A percentile compares a stretch with the other conserved stretches of the same genome.
Conservation (phyloP, 2,797 vertebrate genomes). For the Okamejei kenojei region DNA sequence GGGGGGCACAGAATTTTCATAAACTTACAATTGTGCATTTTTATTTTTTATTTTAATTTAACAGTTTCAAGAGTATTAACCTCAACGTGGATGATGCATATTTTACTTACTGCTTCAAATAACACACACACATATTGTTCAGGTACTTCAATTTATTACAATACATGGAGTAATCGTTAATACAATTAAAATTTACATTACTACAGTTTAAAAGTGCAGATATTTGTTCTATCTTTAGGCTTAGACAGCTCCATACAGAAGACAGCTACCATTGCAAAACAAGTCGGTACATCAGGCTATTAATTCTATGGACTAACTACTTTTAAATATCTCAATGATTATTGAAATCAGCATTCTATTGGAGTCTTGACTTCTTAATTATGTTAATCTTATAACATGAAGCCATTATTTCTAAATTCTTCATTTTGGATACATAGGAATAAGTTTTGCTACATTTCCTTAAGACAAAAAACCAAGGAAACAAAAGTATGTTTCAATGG, state of each 20-base stretch:
- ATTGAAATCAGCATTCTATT: neutral
- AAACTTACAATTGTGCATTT: neutral
- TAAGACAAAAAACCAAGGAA: neutral
- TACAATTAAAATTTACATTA: constrained; percentile 12
- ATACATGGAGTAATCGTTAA: neutral
- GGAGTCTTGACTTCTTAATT: neutral
- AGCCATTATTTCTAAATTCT: neutral
- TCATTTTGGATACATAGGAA: constrained; percentile 10
- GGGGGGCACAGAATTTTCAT: neutral
- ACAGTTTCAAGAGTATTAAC: neutral
- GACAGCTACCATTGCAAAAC: neutral
- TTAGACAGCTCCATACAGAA: neutral
- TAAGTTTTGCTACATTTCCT: neutral
- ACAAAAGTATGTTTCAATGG: neutral
- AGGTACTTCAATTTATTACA: constrained; percentile 16
- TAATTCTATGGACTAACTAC: neutral
- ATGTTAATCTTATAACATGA: constrained; percentile 20
- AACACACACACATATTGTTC: neutral
- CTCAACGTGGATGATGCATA: neutral
- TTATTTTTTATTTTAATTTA: neutral
- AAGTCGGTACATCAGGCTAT: neutral
- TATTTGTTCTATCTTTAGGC: neutral
- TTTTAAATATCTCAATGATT: neutral
- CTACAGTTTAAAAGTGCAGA: constrained; percentile 18
- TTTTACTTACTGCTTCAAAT: neutral